These are phyloP conservation scores for Poeciliopsis infans DNA, from an alignment of 2,797 vertebrate species.

Conservation along the genomic window DNA sequence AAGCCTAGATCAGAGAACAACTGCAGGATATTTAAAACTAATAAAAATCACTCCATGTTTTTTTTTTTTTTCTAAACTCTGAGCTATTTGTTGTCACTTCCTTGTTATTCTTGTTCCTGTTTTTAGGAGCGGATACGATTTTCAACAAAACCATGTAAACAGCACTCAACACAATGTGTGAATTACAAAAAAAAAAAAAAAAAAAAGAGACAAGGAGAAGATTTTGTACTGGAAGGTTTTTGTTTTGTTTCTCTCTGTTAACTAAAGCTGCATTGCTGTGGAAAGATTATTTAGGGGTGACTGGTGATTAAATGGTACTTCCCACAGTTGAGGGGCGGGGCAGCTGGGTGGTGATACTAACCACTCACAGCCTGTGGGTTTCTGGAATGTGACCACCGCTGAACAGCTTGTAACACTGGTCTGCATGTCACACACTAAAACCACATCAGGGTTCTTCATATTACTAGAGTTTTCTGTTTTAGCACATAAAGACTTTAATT, in stretches of 20 bases:
- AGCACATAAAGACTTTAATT: slow-evolving; percentile 22
- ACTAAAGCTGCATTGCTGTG: slow-evolving; percentile 40
- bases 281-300: slow-evolving; percentile 57
- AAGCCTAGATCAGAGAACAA: slow-evolving; percentile 39
- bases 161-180: background rate
- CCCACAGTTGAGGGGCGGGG: slow-evolving; percentile 28
- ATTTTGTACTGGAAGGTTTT: slow-evolving; percentile 9
- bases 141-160: slow-evolving; percentile 35
- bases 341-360: slow-evolving; percentile 35
- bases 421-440: slow-evolving; percentile 35
- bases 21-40: slow-evolving; percentile 52
- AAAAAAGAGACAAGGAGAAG: slow-evolving; percentile 33
- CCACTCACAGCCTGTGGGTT: slow-evolving; percentile 61
- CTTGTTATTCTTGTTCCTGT: slow-evolving; percentile 17
- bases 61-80: slow-evolving; percentile 25
- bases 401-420: slow-evolving; percentile 24
- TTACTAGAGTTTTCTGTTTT: slow-evolving; percentile 30
- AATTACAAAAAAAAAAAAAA: slow-evolving; percentile 27
- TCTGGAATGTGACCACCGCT: slow-evolving; percentile 72
- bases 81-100: slow-evolving; percentile 3
- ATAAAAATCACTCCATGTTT: slow-evolving; percentile 43
- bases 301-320: slow-evolving; percentile 61
- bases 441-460: slow-evolving; percentile 24
- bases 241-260: slow-evolving; percentile 2
- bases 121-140: background rate